Conservation (phyloP, 2,888 invertebrate species). For the Pasiphila rectangulata region DNA sequence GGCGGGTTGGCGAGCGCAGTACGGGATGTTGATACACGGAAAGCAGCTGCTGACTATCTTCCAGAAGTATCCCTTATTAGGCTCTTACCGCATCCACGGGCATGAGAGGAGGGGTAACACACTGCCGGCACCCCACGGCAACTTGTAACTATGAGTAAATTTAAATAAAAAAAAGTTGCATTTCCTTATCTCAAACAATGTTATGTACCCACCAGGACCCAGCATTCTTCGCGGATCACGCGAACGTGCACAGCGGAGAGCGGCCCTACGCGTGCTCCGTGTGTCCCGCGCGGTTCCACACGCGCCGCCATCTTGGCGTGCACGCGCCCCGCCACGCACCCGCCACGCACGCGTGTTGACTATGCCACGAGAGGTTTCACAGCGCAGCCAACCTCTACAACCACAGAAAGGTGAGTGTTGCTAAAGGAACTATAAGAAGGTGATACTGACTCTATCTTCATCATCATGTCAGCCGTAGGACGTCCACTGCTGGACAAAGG, state of each 20-base stretch:
- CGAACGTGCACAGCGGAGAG: slow-evolving; percentile 11
- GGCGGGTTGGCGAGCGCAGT: too few relatives aligned
- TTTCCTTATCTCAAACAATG: too few relatives aligned
- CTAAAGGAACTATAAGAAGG: not conserved
- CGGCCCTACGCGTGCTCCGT: slow-evolving; percentile 31
- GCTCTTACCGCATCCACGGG: too few relatives aligned
- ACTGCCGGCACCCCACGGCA: too few relatives aligned
- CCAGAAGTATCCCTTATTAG: too few relatives aligned
- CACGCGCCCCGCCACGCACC: slow-evolving; percentile 4
- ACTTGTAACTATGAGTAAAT: not conserved
- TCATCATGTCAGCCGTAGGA: too few relatives aligned
- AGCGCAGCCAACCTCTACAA: slow-evolving; percentile 1
- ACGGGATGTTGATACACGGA: too few relatives aligned
- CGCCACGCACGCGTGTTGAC: slow-evolving; percentile 6
- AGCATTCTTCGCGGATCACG: slow-evolving; percentile 13
- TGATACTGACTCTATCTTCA: too few relatives aligned
- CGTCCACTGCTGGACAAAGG: too few relatives aligned
- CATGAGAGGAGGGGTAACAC: too few relatives aligned
- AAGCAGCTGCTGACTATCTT: too few relatives aligned
- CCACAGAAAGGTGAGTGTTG: slow-evolving; percentile 8
- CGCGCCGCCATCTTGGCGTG: slow-evolving; percentile 1
- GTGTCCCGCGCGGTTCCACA: slow-evolving; percentile 8
- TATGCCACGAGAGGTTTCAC: slow-evolving; percentile 11
- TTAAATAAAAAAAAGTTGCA: not conserved
- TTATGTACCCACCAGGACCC: too few relatives aligned